A percentile compares a stretch with the other conserved stretches of the same genome.
Conservation (phyloP, 1,140 invertebrate species). For the Hesperophylax magnus region DNA sequence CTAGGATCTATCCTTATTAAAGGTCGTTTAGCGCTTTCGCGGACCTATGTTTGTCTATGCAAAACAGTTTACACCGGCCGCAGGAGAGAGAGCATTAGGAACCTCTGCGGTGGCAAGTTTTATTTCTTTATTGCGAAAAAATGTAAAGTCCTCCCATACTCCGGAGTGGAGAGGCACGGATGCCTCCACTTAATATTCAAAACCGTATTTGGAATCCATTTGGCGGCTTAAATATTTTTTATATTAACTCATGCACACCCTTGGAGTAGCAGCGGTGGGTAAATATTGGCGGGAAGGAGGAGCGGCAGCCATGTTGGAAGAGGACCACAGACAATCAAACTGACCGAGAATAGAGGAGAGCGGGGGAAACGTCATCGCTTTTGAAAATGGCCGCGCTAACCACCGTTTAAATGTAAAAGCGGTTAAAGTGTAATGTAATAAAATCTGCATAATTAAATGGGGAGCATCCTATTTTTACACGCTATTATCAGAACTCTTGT, state of each 20-base stretch:
- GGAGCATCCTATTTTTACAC: not conserved
- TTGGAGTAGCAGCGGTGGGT: constrained; percentile 39
- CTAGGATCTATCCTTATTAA: not conserved
- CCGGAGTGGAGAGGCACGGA: constrained; percentile 6
- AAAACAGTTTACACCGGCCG: constrained; percentile 53
- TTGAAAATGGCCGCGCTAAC: constrained; percentile 46
- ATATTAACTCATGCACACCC: constrained; percentile 53
- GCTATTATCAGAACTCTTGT: not conserved
- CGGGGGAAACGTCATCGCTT: constrained; percentile 52
- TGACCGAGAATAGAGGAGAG: constrained; percentile 28
- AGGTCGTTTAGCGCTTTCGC: constrained; percentile 31
- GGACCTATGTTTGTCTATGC: constrained; percentile 54
- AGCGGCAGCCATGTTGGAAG: constrained; percentile 41
- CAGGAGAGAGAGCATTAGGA: constrained; percentile 54
- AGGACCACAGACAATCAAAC: constrained; percentile 43
- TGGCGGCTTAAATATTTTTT: constrained; percentile 56
- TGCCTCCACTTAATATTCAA: constrained; percentile 53
- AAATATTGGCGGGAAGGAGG: constrained; percentile 50
- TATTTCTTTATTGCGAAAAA: constrained; percentile 58
- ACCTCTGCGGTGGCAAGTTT: constrained; percentile 57
- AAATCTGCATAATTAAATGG: constrained; percentile 55
- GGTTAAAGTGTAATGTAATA: constrained; percentile 52
- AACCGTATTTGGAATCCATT: constrained; percentile 57
- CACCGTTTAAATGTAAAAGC: constrained; percentile 50
- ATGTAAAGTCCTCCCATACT: constrained; percentile 53